Conservation (phyloP, 2,113 vertebrate genomes). For the Seriola quinqueradiata region DNA sequence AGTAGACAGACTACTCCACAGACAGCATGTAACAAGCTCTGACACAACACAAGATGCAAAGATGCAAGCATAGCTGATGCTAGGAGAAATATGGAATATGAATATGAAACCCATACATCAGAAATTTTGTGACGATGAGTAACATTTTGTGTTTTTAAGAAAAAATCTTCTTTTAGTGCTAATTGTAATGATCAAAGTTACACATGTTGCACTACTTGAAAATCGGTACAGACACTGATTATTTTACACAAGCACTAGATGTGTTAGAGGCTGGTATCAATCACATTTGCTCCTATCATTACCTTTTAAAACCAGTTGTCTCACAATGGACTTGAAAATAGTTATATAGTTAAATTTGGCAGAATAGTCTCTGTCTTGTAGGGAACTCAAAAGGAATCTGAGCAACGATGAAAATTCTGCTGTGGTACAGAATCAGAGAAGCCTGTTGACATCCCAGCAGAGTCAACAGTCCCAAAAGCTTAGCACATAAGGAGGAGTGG, state of each 20-base stretch:
- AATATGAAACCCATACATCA: background rate
- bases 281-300: background rate
- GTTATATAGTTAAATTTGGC: background rate
- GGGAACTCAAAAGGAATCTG: background rate
- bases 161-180: background rate
- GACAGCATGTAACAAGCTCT: slow-evolving; percentile 33
- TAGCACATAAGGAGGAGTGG: background rate
- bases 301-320: background rate
- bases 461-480: background rate
- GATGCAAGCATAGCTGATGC: slow-evolving; percentile 4
- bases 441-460: background rate
- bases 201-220: background rate
- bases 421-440: background rate
- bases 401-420: background rate
- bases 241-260: background rate
- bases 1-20: slow-evolving; percentile 29
- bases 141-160: background rate
- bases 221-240: background rate
- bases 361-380: background rate
- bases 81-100: background rate
- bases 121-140: background rate
- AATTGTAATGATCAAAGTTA: background rate
- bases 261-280: background rate
- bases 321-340: background rate
- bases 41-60: slow-evolving; percentile 21